A percentile compares a stretch with the other conserved stretches of the same genome.
phyloP scores from a whole-genome alignment of 2,113 vertebrate species.

The Microcebus murinus region DNA sequence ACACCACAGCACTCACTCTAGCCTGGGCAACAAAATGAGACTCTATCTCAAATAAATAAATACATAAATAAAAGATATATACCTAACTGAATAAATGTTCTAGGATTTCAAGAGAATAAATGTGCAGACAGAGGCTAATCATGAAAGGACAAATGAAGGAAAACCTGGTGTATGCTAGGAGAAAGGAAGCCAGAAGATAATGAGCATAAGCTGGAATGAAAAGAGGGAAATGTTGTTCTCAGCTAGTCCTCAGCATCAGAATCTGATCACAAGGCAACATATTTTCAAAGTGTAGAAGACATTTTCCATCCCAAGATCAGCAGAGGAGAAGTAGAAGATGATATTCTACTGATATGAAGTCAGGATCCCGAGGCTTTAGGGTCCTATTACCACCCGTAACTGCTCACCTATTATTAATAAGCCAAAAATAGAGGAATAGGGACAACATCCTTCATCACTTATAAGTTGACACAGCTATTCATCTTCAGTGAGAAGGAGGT shows the following conservation, averaged over 20 bases:
- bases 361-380: neutral
- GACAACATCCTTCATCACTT: conserved; percentile 14
- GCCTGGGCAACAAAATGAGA: too few species aligned
- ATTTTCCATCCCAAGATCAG: neutral
- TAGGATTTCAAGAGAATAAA: neutral
- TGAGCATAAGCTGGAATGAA: neutral
- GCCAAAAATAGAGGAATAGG: conserved; percentile 3
- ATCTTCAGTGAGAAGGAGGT: conserved; percentile 62
- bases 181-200: neutral
- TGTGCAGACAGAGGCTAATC: neutral
- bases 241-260: neutral
- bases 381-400: neutral
- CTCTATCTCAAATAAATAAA: too few species aligned
- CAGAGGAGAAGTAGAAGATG: neutral
- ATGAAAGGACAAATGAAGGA: neutral
- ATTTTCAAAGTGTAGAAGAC: neutral
- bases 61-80: too few species aligned
- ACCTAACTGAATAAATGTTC: neutral
- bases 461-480: conserved; percentile 48
- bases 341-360: neutral
- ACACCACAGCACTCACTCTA: too few species aligned
- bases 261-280: neutral
- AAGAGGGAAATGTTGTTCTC: neutral
- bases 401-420: conserved; percentile 45
- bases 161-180: neutral